Conservation (phyloP, 2,113 vertebrate genomes). For the Furnarius figulus region DNA sequence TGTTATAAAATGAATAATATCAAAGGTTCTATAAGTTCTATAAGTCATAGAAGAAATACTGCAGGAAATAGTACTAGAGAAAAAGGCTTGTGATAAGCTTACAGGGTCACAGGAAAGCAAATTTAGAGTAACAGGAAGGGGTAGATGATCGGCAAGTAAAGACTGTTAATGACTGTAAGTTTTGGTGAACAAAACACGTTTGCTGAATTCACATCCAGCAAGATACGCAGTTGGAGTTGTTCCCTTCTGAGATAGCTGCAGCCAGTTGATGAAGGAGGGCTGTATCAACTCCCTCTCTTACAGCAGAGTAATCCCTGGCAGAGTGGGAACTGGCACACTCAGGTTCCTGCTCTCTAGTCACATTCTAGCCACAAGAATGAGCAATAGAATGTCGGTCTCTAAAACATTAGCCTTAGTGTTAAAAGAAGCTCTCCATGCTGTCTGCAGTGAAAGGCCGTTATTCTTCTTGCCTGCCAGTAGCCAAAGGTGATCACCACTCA, state of each 20-base stretch:
- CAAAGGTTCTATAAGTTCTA: neutral
- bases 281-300: accelerated
- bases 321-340: neutral
- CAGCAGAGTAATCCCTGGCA: neutral
- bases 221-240: neutral
- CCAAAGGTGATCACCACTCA: neutral
- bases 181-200: neutral
- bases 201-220: neutral
- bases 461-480: neutral
- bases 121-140: neutral
- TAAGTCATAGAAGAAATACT: neutral
- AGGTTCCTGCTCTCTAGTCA: neutral
- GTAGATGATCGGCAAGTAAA: neutral
- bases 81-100: neutral
- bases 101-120: neutral
- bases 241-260: neutral
- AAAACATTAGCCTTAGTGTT: neutral
- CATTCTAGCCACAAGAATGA: neutral
- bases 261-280: neutral
- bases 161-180: neutral
- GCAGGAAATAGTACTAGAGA: neutral
- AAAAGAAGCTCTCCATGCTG: neutral
- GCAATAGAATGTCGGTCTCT: neutral
- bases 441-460: neutral
- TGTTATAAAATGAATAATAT: neutral